Base-by-base conservation (phyloP, 2,888 invertebrate genomes). In the Halictus ligatus region DNA sequence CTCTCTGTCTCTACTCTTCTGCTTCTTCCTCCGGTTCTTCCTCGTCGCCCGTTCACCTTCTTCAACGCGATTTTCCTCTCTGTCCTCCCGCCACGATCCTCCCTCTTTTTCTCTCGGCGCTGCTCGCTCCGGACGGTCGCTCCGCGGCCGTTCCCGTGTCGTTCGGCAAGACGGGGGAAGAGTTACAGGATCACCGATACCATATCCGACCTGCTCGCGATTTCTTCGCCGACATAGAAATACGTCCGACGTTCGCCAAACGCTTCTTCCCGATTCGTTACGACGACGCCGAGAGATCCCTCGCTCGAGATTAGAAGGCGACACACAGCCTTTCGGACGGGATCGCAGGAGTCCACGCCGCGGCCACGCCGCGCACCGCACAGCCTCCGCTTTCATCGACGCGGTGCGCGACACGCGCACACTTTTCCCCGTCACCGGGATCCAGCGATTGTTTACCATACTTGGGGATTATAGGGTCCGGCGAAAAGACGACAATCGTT, bases 141-240 rank as follows among this genome's bases (percentile, higher is more conserved):
- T n/a, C 86, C 69, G 74, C 87, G 83, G 78, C 79, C 82, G 78
- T 83, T 80, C 75, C 69, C 84, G 74, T 74, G 78, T 50, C 60
- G 80, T 81, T 72, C 81, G 35, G 58, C 64, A 78, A 69, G 81
- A 67, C 85, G 64, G 80, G 71, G 78, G 88, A 84, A 74, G 85
- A 88, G 83, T 88, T 86, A 86, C 84, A 86, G 79, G 84, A 86
- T 86, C 84, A 88, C 83, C 89, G 86, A 89, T 89, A 84, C 89
- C 84, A 87, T 83, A 85, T 83, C 87, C 85, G 89, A 84, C 80
- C 54, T 75, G 80, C 81, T 60, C 80, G 80, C 84, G 86, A 86
- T 88, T 86, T 85, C 80, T 83, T 75, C 81, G 69, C 12, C 60
- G 69, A 54, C 76, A 73, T 73, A 81, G 82, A 83, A 72, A 83